Percentiles rank a stretch among this genome's conserved stretches.
phyloP scores from a whole-genome alignment of 2,113 vertebrate species.

The Festucalex cinctus region DNA sequence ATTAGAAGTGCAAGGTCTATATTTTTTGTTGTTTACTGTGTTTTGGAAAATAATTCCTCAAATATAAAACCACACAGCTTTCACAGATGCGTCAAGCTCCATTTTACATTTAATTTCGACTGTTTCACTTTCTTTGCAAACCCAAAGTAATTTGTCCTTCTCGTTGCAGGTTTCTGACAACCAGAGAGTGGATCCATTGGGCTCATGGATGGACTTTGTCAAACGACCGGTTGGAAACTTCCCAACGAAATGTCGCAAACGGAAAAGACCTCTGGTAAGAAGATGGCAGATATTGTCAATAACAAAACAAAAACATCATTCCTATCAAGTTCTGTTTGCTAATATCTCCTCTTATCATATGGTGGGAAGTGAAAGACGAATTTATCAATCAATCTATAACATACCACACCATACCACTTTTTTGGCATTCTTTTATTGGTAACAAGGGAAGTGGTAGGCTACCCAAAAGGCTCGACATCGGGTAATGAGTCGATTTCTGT shows the following conservation, averaged over 20 bases:
- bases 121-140: not conserved
- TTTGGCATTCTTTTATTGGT: too few relatives aligned
- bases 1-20: not conserved
- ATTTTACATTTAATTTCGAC: not conserved
- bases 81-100: not conserved
- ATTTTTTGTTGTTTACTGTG: not conserved
- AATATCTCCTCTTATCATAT: too few relatives aligned
- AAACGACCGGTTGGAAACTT: conserved; percentile 80
- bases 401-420: not conserved
- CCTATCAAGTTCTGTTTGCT: too few relatives aligned
- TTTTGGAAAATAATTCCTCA: not conserved
- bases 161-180: conserved; percentile 71
- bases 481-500: not conserved
- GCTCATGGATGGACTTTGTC: conserved; percentile 92
- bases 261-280: conserved; percentile 82
- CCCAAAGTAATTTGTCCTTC: not conserved
- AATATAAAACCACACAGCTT: not conserved
- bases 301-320: too few relatives aligned
- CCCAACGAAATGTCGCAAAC: conserved; percentile 79
- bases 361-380: too few relatives aligned
- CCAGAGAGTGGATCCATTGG: conserved; percentile 82
- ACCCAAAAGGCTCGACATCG: not conserved
- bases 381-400: not conserved
- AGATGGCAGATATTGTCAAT: not conserved
- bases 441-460: too few relatives aligned